Evolutionary conservation across 2,888 invertebrate genomes (phyloP).

Genomic region (Acronicta leporina): DNA sequence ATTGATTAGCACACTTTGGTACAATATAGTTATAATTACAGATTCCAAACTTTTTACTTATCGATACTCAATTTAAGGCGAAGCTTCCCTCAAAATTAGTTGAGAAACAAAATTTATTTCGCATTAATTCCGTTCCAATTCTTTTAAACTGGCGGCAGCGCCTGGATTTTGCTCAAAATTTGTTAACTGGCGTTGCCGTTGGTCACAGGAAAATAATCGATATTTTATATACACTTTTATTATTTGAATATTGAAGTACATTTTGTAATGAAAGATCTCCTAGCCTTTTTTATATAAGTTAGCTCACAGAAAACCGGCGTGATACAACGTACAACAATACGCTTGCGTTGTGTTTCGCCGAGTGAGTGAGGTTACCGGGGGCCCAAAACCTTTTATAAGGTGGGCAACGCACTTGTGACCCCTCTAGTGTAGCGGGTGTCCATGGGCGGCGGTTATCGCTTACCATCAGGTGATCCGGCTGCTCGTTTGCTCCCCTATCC

Average conservation of each 20-base stretch:
- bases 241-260: conserved; percentile 8
- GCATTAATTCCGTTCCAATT: conserved; percentile 43
- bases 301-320: no score
- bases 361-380: no score
- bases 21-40: not conserved
- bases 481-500: no score
- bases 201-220: not conserved
- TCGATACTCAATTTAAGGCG: conserved; percentile 27
- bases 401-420: no score
- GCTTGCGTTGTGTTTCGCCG: no score
- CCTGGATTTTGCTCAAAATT: conserved; percentile 30
- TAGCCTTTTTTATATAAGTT: no score
- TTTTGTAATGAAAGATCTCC: not conserved
- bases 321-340: no score
- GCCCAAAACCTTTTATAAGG: no score
- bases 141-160: conserved; percentile 35
- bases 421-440: no score
- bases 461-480: no score
- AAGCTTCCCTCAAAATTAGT: conserved; percentile 36
- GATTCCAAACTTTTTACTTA: conserved; percentile 21
- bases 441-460: no score
- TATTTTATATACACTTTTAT: conserved; percentile 1
- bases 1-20: conserved; percentile 17
- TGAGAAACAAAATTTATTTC: conserved; percentile 47
- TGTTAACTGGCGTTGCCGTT: conserved; percentile 26